phyloP scores from a whole-genome alignment of 2,113 vertebrate genomes.

The Nesogale talazaci region DNA sequence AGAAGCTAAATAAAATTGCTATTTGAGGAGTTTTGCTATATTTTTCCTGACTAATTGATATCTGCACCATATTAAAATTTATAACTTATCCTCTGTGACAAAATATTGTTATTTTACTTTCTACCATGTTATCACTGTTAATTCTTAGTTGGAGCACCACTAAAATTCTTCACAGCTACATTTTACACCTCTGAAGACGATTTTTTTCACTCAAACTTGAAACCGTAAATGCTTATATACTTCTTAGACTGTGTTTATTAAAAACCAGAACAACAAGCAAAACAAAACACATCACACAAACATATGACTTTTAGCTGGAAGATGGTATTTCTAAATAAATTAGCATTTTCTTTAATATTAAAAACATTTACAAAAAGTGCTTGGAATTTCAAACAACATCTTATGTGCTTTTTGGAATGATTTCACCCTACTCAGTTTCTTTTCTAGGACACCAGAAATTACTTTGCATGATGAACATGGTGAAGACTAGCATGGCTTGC shows the following conservation, averaged over 20 bases:
- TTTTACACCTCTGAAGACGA: not conserved
- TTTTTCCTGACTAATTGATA: not conserved
- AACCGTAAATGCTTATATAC: not conserved
- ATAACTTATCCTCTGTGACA: not conserved
- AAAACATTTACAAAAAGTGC: not conserved
- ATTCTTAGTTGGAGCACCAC: not conserved
- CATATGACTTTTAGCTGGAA: not conserved
- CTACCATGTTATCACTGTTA: not conserved
- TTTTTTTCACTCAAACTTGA: not conserved
- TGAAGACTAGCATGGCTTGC: not conserved
- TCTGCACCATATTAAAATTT: slow-evolving; percentile 21
- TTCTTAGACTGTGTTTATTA: not conserved
- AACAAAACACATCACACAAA: not conserved
- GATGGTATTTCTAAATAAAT: not conserved
- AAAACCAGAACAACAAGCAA: not conserved
- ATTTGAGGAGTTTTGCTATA: not conserved
- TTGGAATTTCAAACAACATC: not conserved
- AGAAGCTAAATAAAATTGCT: not conserved
- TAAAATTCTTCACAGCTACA: not conserved
- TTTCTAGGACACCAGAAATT: not conserved
- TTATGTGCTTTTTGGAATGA: not conserved
- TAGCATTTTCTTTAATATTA: slow-evolving; percentile 4
- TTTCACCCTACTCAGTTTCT: not conserved
- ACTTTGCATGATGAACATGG: not conserved
- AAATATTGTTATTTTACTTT: not conserved